Base-by-base conservation (phyloP, 2,888 invertebrate genomes). In the Imbricaverruca yamaguchii region DNA sequence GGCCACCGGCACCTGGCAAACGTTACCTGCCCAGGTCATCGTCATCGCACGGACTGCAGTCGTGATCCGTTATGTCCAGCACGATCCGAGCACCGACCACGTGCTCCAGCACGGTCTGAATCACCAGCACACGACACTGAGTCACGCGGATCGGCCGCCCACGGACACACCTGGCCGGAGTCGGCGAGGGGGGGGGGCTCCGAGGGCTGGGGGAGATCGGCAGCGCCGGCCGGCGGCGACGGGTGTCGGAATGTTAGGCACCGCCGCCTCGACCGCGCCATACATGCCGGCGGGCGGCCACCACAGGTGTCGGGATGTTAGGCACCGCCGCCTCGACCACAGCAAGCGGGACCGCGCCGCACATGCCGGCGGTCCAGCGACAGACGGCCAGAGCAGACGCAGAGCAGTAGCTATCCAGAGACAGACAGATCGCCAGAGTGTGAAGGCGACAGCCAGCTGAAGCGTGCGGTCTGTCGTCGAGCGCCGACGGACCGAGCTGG, bases 1-100 rank as follows among this genome's bases (percentile, higher is more conserved):
- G 39, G 39, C 39, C 39, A 39, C 39, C 39, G 39, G 39, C 39
- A 39, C 39, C 39, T 39, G 39, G 39, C 39, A 4, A 39, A 39
- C 74, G 74, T 74, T 74, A 74, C 74, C 74, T 74, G 53, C 74
- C 74, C 53, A 74, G 55, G 6, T 4, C 8, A 18, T 74, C 74
- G 21, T 74, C 39, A 25, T 69, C 55, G 18, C 53, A 18, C 18
- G 53, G 55, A 3, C 53, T 18, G 21, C 9, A 15, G 74, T 74
- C 74, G 53, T 55, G 6, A 21, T 74, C 74, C 6, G 21, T 1
- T 9, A 53, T 2, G 1, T 13, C 15, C 55, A 74, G 21, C 55
- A 2, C 2, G 21, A 55, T 2, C 1, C 10, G 8, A 0, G 10
- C 3, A 21, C 74, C 74, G 53, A 8, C 9, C 10, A 21, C 39